phyloP scores from a whole-genome alignment of 2,797 vertebrate species.

The Spondyliosoma cantharus region DNA sequence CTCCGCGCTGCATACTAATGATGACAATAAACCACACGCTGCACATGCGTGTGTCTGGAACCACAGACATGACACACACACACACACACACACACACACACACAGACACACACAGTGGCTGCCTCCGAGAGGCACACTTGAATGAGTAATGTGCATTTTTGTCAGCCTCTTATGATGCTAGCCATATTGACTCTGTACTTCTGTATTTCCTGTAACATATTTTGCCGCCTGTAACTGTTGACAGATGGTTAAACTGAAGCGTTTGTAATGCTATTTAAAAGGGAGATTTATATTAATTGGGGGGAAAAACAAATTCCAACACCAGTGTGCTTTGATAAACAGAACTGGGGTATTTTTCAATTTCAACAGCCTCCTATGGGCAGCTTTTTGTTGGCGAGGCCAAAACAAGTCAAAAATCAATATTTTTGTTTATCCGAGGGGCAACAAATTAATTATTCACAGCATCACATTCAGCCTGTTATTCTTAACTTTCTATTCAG shows the following conservation, averaged over 20 bases:
- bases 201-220: constrained; percentile 13
- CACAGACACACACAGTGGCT: background rate
- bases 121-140: background rate
- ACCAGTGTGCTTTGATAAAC: constrained; percentile 15
- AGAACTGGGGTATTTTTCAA: constrained; percentile 1
- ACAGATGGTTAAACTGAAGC: constrained; percentile 42
- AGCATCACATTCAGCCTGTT: constrained; percentile 8
- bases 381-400: constrained; percentile 22
- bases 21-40: background rate
- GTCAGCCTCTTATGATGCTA: background rate
- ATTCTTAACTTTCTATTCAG: constrained; percentile 1
- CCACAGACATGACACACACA: constrained; percentile 1
- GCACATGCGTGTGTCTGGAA: background rate
- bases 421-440: constrained; percentile 37
- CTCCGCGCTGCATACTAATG: constrained; percentile 4
- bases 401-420: constrained; percentile 41
- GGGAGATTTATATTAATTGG: constrained; percentile 13
- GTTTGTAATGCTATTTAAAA: constrained; percentile 18
- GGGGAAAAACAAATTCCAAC: constrained; percentile 9
- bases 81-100: background rate
- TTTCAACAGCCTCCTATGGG: constrained; percentile 30
- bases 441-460: constrained; percentile 43
- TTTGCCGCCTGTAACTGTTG: constrained; percentile 19
- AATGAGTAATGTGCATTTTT: constrained; percentile 23
- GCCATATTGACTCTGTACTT: constrained; percentile 22